phyloP scores from a whole-genome alignment of 2,797 vertebrate genomes.

The Gymnoscopelus braueri region DNA sequence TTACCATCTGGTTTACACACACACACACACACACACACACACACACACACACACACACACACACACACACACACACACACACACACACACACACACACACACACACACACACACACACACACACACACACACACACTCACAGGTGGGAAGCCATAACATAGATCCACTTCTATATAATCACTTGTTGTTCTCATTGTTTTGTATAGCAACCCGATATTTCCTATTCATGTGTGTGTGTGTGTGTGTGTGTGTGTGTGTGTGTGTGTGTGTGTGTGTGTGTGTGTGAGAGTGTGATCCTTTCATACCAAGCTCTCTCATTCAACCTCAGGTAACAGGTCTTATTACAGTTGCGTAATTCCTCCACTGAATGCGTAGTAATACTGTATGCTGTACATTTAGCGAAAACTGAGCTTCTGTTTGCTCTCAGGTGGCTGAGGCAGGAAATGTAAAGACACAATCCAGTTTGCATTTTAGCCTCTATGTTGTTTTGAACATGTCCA shows the following conservation, averaged over 20 bases:
- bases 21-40: no score
- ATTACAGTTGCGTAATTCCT: conserved; percentile 30
- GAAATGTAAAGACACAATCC: no score
- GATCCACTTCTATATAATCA: conserved; percentile 48
- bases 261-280: background rate
- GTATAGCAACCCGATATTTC: conserved; percentile 62
- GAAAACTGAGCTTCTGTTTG: conserved; percentile 1
- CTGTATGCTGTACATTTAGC: conserved; percentile 2
- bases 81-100: no score
- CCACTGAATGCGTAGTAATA: background rate
- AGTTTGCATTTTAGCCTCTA: no score
- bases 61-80: no score
- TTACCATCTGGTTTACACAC: background rate
- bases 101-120: background rate
- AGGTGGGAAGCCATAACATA: conserved; percentile 45
- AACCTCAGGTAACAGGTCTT: conserved; percentile 25
- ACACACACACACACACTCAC: conserved; percentile 19
- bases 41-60: no score
- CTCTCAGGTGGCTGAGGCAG: no score
- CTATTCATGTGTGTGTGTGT: conserved; percentile 14
- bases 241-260: conserved; percentile 5
- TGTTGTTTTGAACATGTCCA: no score
- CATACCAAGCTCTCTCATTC: conserved; percentile 18
- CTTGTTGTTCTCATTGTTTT: conserved; percentile 60
- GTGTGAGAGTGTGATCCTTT: conserved; percentile 16